Evolutionary conservation across 2,888 invertebrate genomes (phyloP).

Genomic region (Uropetala carovei): DNA sequence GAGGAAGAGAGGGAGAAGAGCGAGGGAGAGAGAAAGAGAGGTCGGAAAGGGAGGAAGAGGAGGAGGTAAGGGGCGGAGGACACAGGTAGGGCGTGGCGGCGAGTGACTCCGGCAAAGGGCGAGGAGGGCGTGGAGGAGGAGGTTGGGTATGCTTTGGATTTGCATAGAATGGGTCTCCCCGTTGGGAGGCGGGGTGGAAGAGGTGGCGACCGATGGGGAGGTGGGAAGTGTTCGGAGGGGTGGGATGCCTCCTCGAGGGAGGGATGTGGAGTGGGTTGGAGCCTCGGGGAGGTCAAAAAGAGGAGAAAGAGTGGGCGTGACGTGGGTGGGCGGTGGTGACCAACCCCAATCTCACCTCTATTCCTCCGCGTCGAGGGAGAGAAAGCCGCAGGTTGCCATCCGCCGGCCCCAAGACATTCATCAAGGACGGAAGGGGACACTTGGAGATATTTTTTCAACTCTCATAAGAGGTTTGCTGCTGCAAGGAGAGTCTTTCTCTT

Average conservation of each 20-base stretch:
- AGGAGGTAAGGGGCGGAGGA: constrained; percentile 41
- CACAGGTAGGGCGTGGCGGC: constrained; percentile 61
- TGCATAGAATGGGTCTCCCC: constrained; percentile 24
- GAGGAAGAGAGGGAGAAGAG: neutral
- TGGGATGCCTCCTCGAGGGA: neutral
- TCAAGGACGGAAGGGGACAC: neutral
- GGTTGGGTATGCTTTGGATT: constrained; percentile 47
- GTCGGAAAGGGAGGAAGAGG: neutral
- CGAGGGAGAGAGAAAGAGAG: neutral
- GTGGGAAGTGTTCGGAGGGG: neutral
- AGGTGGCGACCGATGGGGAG: constrained; percentile 17
- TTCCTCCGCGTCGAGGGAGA: constrained; percentile 24
- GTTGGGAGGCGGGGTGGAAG: constrained; percentile 41
- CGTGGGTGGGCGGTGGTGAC: constrained; percentile 61
- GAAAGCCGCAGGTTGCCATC: constrained; percentile 22
- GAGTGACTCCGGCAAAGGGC: constrained; percentile 63
- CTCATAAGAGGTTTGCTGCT: constrained; percentile 3
- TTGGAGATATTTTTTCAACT: neutral
- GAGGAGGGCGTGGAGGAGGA: constrained; percentile 34
- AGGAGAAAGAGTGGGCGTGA: constrained; percentile 56
- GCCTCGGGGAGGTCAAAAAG: constrained; percentile 1
- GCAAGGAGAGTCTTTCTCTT: neutral
- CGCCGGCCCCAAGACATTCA: neutral
- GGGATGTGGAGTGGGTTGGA: neutral
- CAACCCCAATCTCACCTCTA: constrained; percentile 34